These are phyloP conservation scores for Indri indri DNA, from an alignment of 2,113 vertebrate genomes.

Conservation along the genomic window DNA sequence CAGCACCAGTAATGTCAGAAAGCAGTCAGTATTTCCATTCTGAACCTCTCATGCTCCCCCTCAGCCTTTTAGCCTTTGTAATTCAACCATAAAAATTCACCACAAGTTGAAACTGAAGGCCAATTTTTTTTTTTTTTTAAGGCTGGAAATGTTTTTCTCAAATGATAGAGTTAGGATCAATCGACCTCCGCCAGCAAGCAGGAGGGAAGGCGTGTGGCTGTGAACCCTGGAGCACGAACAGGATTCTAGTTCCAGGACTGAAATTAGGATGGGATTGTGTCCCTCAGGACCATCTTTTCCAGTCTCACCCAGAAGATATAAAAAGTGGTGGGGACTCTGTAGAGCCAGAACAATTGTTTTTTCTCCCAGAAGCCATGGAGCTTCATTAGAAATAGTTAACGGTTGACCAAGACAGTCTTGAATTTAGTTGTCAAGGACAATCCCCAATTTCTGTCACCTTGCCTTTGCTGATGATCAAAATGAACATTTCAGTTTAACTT, in stretches of 20 bases:
- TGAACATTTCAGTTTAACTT: not conserved
- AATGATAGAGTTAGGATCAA: not conserved
- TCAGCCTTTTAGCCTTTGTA: not conserved
- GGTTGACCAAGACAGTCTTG: not conserved
- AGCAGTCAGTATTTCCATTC: conserved; percentile 15
- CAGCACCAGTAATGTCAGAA: not conserved
- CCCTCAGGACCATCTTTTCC: not conserved
- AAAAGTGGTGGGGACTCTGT: not conserved
- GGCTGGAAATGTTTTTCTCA: conserved; percentile 24
- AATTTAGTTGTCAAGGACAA: not conserved
- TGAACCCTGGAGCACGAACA: not conserved
- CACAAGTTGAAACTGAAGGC: conserved; percentile 31
- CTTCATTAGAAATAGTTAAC: not conserved
- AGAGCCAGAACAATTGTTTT: not conserved
- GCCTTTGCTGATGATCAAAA: not conserved
- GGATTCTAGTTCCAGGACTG: not conserved
- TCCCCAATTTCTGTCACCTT: not conserved
- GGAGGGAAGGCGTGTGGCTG: not conserved
- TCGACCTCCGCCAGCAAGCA: not conserved
- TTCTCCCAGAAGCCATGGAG: not conserved
- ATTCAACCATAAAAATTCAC: conserved; percentile 46
- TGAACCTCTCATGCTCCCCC: not conserved
- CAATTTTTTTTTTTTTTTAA: not conserved
- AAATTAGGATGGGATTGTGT: not conserved
- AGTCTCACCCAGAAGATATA: not conserved